phyloP scores from a whole-genome alignment of 2,797 vertebrate genomes.

The Tinamus major region DNA sequence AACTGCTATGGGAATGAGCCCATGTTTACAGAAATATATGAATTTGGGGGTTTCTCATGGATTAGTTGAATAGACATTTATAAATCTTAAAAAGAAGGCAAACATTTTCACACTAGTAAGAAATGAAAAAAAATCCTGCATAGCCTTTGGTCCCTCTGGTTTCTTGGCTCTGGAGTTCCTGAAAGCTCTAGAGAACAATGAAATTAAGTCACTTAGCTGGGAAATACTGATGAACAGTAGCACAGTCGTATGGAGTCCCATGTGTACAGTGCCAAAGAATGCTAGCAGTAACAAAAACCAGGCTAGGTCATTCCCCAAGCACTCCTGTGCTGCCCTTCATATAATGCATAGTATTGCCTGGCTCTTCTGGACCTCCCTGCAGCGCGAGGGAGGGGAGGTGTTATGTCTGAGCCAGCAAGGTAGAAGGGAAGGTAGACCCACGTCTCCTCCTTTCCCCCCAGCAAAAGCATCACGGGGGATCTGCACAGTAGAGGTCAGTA shows the following conservation, averaged over 20 bases:
- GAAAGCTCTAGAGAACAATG: constrained; percentile 38
- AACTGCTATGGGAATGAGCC: not conserved
- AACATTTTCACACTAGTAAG: constrained; percentile 34
- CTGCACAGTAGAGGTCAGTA: not conserved
- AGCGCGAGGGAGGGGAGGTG: fast-evolving
- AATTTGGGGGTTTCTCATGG: constrained; percentile 18
- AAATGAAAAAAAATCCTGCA: constrained; percentile 36
- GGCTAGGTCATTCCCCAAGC: not conserved
- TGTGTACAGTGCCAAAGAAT: not conserved
- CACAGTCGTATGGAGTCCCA: not conserved
- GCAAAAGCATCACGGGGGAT: not conserved
- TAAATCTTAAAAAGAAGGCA: constrained; percentile 48
- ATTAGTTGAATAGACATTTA: constrained; percentile 35
- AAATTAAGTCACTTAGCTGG: constrained; percentile 46
- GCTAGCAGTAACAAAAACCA: not conserved
- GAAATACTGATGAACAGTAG: constrained; percentile 27
- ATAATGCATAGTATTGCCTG: fast-evolving
- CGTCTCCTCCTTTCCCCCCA: not conserved
- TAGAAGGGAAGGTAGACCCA: not conserved
- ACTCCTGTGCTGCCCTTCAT: not conserved
- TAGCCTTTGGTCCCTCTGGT: constrained; percentile 17
- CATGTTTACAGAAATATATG: not conserved
- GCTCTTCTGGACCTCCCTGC: not conserved
- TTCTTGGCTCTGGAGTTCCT: not conserved
- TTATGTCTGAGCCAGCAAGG: not conserved